These are phyloP conservation scores for Leptinotarsa lineolata DNA, from an alignment of 1,140 invertebrate genomes.

Conservation along the genomic window DNA sequence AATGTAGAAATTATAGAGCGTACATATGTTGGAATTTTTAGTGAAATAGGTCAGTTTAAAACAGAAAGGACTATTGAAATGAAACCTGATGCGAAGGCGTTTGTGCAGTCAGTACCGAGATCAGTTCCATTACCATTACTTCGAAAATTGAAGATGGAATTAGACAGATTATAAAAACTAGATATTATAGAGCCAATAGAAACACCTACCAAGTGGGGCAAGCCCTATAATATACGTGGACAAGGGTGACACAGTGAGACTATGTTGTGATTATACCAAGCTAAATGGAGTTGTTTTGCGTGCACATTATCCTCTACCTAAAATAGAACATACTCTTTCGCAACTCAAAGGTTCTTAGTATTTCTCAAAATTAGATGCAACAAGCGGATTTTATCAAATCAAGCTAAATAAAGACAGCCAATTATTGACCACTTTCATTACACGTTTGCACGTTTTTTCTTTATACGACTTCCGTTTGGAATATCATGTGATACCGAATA, in stretches of 20 bases:
- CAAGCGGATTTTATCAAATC: conserved; percentile 7
- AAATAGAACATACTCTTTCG: neutral
- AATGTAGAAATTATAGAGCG: neutral
- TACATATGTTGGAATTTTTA: neutral
- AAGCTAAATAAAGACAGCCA: neutral
- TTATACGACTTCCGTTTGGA: conserved; percentile 8
- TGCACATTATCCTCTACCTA: neutral
- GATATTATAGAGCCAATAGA: neutral
- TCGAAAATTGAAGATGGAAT: neutral
- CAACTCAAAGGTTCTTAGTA: neutral
- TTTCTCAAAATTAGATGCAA: neutral
- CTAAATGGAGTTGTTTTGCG: neutral
- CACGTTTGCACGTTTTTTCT: conserved; percentile 16
- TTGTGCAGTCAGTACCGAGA: neutral
- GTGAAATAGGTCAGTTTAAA: neutral
- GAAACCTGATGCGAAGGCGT: neutral
- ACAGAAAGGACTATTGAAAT: neutral
- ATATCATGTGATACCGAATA: neutral
- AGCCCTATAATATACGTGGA: neutral
- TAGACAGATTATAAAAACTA: neutral
- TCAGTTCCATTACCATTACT: neutral
- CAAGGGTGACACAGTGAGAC: neutral
- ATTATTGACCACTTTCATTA: conserved; percentile 11
- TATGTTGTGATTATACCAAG: neutral
- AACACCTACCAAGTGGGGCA: neutral